These are phyloP conservation scores for Lucifuga dentata DNA, from an alignment of 2,113 vertebrate species.

Conservation along the genomic window DNA sequence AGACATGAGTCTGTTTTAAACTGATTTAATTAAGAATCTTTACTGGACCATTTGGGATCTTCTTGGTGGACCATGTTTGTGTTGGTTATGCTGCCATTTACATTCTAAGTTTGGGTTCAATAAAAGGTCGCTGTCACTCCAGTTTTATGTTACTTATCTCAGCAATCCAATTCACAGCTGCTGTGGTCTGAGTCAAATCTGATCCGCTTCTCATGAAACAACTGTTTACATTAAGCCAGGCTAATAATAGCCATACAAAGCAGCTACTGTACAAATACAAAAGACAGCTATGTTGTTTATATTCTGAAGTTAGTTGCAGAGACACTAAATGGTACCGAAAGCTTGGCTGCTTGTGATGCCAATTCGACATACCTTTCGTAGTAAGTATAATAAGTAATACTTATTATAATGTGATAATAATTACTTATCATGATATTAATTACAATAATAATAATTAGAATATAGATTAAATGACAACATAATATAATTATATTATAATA, in stretches of 20 bases:
- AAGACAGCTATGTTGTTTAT: slow-evolving; percentile 29
- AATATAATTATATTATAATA: no score
- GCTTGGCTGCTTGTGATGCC: no score
- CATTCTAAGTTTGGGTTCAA: slow-evolving; percentile 33
- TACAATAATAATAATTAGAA: no score
- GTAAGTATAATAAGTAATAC: no score
- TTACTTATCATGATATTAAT: no score
- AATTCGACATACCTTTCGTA: no score
- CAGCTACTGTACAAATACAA: slow-evolving; percentile 13
- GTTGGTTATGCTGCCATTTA: slow-evolving; percentile 6
- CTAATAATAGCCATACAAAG: slow-evolving; percentile 44
- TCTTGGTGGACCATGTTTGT: not conserved
- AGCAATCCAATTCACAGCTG: slow-evolving; percentile 48
- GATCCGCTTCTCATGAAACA: slow-evolving; percentile 45
- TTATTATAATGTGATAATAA: no score
- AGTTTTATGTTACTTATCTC: slow-evolving; percentile 37
- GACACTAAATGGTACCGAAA: no score
- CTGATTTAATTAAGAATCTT: no score
- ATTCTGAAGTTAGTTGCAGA: not conserved
- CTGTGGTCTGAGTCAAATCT: slow-evolving; percentile 11
- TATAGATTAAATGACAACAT: no score
- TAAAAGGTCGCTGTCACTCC: slow-evolving; percentile 25
- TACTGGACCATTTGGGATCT: not conserved
- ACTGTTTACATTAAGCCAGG: slow-evolving; percentile 19
- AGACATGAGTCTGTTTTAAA: no score